Evolutionary conservation across 2,888 invertebrate species (phyloP), one percentile per base, ranked within the genome.

Genomic region (Drosophila kokeensis): DNA sequence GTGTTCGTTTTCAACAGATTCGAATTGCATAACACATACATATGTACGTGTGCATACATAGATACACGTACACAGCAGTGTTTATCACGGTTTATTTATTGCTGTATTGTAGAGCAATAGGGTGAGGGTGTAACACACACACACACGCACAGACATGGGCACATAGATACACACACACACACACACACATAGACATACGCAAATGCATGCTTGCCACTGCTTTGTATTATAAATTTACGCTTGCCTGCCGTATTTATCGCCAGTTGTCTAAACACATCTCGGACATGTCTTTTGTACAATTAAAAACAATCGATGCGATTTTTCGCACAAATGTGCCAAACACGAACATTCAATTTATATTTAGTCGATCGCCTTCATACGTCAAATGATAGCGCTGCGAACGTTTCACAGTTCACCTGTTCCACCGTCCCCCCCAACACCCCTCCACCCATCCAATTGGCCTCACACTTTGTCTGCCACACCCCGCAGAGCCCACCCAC

Each of bases 301-400:
- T 87, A 78, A 76, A 89, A 84, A 87, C 89, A 84, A 87, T 89
- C 87, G 82, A 85, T 87, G 89, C 82, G 89, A 85, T 87, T 87
- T 85, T 87, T 85, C 74, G 82, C 90, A 77, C 88, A 85, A 86
- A 88, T 90, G 87, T 87, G 87, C 82, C 90, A 87, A 83, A 76
- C 90, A 87, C 87, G 82, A 82, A 78, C 83, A 81, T 71, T 73
- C 73, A 77, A 80, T 82, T 82, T 75, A 82, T 73, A 82, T 77
- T 72, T 72, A 82, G 81, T 80, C 87, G 84, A 89, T 87, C 82
- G 82, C 79, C 87, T 87, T 85, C 83, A 63, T 79, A 69, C 73
- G 81, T 73, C 86, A 80, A 84, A 78, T 73, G 80, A 79, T 83
- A 81, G 66, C 69, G 55, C 55, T 49, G 40, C 66, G 30, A 40